phyloP scores from a whole-genome alignment of 2,797 vertebrate genomes.

The Pseudochromis fuscus region DNA sequence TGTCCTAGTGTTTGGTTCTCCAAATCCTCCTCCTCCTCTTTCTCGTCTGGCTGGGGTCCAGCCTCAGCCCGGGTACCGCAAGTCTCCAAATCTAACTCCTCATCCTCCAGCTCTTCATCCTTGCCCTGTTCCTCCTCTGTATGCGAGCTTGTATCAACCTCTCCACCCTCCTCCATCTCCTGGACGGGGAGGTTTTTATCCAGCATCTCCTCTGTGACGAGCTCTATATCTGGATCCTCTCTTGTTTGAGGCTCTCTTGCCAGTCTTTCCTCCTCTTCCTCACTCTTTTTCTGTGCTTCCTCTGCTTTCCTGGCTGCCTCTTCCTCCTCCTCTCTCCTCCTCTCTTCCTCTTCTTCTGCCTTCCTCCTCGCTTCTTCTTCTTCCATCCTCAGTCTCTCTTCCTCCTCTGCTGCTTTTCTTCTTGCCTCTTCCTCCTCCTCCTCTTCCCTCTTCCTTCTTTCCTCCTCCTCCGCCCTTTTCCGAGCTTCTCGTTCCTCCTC shows the following conservation, averaged over 20 bases:
- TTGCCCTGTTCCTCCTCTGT: slow-evolving; percentile 51
- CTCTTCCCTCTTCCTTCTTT: slow-evolving; percentile 64
- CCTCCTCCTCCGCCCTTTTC: slow-evolving; percentile 69
- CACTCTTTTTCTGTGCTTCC: slow-evolving; percentile 74
- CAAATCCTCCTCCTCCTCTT: slow-evolving; percentile 49
- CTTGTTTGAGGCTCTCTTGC: slow-evolving; percentile 65
- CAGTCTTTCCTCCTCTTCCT: slow-evolving; percentile 60
- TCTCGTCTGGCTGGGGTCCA: slow-evolving; percentile 68
- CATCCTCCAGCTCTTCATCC: slow-evolving; percentile 57
- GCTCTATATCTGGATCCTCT: slow-evolving; percentile 74
- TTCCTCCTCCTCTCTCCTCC: slow-evolving; percentile 48
- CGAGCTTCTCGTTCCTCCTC: slow-evolving; percentile 73
- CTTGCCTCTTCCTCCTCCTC: slow-evolving; percentile 63
- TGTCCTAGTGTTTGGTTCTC: slow-evolving; percentile 56
- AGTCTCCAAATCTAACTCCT: slow-evolving; percentile 43
- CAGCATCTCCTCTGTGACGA: slow-evolving; percentile 71
- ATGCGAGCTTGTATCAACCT: slow-evolving; percentile 25
- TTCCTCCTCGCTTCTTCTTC: slow-evolving; percentile 71
- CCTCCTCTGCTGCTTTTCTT: slow-evolving; percentile 23
- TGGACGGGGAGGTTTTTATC: slow-evolving; percentile 48
- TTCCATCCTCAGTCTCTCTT: slow-evolving; percentile 18
- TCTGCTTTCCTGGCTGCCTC: slow-evolving; percentile 57
- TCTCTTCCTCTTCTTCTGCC: slow-evolving; percentile 69
- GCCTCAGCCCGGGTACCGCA: slow-evolving; percentile 75
- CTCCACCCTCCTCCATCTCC: slow-evolving; percentile 25